A percentile compares a stretch with the other conserved stretches of the same genome.
phyloP scores from a whole-genome alignment of 2,888 invertebrate species.

The Leucozona laternaria region DNA sequence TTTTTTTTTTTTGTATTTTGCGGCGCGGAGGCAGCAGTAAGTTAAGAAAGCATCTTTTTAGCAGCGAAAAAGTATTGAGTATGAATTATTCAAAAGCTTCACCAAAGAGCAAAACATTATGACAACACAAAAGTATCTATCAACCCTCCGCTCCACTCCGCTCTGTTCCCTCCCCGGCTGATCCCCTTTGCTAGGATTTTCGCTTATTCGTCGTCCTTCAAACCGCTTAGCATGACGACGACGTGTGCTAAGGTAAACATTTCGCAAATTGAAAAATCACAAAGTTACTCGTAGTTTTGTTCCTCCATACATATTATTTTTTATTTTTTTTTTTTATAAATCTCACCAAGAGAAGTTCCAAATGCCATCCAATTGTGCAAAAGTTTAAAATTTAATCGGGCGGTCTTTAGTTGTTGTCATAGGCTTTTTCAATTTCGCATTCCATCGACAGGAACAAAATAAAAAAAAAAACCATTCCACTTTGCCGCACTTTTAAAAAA shows the following conservation, averaged over 20 bases:
- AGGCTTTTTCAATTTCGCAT: conserved; percentile 39
- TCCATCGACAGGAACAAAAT: neutral
- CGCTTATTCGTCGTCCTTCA: conserved; percentile 15
- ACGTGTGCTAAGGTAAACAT: conserved; percentile 62
- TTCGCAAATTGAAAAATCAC: conserved; percentile 74
- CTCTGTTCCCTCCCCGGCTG: no score
- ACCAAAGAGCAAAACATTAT: conserved; percentile 67
- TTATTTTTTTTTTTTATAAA: neutral
- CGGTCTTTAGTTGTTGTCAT: conserved; percentile 25
- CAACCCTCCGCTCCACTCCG: neutral
- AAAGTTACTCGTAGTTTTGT: conserved; percentile 72
- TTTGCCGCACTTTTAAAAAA: conserved; percentile 19
- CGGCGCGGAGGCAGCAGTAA: neutral
- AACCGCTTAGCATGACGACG: conserved; percentile 2
- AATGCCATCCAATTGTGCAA: conserved; percentile 43
- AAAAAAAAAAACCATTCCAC: conserved; percentile 1
- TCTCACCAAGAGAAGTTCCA: conserved; percentile 29
- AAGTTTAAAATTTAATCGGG: conserved; percentile 71
- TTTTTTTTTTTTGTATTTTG: neutral
- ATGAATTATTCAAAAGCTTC: conserved; percentile 74
- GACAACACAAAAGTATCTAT: conserved; percentile 48
- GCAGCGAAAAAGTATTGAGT: conserved; percentile 70
- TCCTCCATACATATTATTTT: neutral
- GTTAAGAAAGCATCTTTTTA: conserved; percentile 41
- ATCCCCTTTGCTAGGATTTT: conserved; percentile 23